Percentiles rank a stretch among this genome's conserved stretches.
Conservation (phyloP, 2,113 vertebrate genomes). For the Pimephales promelas region DNA sequence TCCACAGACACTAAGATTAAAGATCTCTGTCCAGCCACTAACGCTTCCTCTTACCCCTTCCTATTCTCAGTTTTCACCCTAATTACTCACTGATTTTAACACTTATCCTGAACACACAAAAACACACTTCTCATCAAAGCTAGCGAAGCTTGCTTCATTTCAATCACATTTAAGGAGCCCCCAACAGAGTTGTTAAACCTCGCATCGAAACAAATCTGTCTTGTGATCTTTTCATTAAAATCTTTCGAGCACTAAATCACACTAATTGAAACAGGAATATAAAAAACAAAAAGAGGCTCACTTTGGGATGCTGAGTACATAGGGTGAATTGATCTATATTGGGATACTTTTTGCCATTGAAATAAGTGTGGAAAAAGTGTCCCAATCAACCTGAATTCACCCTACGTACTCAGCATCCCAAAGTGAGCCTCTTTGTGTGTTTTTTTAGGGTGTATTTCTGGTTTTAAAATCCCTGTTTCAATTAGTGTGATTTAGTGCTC, state of each 20-base stretch:
- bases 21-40: constrained; percentile 23
- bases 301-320: not conserved
- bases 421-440: not conserved
- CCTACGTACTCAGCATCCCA: not conserved
- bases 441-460: not conserved
- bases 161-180: not conserved
- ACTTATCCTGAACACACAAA: not conserved
- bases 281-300: not conserved
- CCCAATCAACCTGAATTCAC: no score
- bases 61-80: not conserved
- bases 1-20: not conserved
- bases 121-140: constrained; percentile 7
- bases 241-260: not conserved
- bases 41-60: not conserved
- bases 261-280: not conserved
- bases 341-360: no score
- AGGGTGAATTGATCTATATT: no score
- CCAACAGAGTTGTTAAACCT: constrained; percentile 22
- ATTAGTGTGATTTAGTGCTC: not conserved
- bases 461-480: no score
- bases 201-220: not conserved
- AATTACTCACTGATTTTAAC: not conserved
- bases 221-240: constrained; percentile 30
- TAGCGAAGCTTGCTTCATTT: not conserved
- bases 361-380: no score